These are phyloP conservation scores for Microctonus hyperodae DNA, from an alignment of 2,888 invertebrate genomes.

Conservation along the genomic window DNA sequence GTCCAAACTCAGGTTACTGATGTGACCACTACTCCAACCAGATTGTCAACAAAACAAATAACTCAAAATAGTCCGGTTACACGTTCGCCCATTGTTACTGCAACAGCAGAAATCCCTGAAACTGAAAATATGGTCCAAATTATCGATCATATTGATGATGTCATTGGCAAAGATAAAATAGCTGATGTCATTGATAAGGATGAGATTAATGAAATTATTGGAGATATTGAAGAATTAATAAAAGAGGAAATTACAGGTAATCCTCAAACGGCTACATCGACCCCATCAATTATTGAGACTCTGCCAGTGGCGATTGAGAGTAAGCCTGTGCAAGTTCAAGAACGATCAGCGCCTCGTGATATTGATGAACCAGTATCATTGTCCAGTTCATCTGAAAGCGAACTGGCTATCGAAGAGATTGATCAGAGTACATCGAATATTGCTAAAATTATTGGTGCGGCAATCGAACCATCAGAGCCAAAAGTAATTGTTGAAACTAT, in stretches of 20 bases:
- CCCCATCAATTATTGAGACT: conserved; percentile 41
- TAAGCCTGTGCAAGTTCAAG: conserved; percentile 41
- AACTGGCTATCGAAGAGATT: conserved; percentile 67
- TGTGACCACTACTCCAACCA: conserved; percentile 1
- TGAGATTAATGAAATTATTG: conserved; percentile 61
- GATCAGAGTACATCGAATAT: conserved; percentile 67
- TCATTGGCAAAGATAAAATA: conserved; percentile 58
- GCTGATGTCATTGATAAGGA: conserved; percentile 58
- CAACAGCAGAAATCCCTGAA: conserved; percentile 43
- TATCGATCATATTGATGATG: conserved; percentile 58
- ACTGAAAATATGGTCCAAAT: conserved; percentile 56
- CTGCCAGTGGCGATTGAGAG: conserved; percentile 37
- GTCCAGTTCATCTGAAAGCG: conserved; percentile 64
- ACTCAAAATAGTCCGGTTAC: conserved; percentile 33
- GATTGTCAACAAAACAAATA: conserved; percentile 33
- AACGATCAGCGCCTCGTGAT: conserved; percentile 61
- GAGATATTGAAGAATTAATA: conserved; percentile 59
- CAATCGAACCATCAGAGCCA: conserved; percentile 44
- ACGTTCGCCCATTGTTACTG: conserved; percentile 27
- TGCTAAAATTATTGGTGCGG: conserved; percentile 65
- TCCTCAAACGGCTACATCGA: conserved; percentile 43
- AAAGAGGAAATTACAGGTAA: conserved; percentile 59
- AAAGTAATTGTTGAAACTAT: conserved; percentile 30
- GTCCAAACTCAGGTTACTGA: conserved; percentile 34
- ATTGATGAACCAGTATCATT: conserved; percentile 63